Evolutionary conservation across 2,797 vertebrate species (phyloP), one percentile per base, ranked within the genome.

Genomic region (Anguilla pacifica): DNA sequence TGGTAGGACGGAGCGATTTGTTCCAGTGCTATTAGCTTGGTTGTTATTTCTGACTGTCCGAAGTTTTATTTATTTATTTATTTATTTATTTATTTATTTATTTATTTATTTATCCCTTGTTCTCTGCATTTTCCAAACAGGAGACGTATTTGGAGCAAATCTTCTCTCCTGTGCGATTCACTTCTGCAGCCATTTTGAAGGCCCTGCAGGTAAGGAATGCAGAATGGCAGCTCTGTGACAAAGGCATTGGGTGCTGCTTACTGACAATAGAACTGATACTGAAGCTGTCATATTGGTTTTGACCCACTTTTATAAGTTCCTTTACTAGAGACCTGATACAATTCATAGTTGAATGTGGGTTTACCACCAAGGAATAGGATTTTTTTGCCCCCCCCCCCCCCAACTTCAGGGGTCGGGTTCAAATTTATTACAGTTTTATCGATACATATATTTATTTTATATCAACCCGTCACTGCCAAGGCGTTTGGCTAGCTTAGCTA

Each of bases 81-180:
- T 4, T 11, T 5, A 11, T 49, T 17, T 31, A 5, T 28, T n/a
- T n/a, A 70, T 3, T 11, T 3, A 11, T 49, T 17, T 31, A 6
- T 13, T 39, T 28, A 70, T 77, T 19, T 61, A n/a, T 57, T 35
- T 17, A 22, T 53, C 43, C n/a, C n/a, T 81, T 2, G 3, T 6
- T 25, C 43, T 81, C 4, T 5, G 2, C 3, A 15, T 19, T 81
- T 2, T 92, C 79, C 67, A 88, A 57, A 81, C 93, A 99, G 98
- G 98, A 99, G 90, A 96, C 96, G 0, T 99, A 98, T 89, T 92
- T 98, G 91, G 97, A 97, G 0, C 94, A 94, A 79, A 95, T 99
- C 11, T 99, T 99, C 93, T 97, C 93, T 64, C 97, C 98, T 0
- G 96, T 97, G 3, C 94, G 90, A 1, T 99, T 99, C 92, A 95